phyloP scores from a whole-genome alignment of 2,888 invertebrate species.

The Drosophila setosimentum region DNA sequence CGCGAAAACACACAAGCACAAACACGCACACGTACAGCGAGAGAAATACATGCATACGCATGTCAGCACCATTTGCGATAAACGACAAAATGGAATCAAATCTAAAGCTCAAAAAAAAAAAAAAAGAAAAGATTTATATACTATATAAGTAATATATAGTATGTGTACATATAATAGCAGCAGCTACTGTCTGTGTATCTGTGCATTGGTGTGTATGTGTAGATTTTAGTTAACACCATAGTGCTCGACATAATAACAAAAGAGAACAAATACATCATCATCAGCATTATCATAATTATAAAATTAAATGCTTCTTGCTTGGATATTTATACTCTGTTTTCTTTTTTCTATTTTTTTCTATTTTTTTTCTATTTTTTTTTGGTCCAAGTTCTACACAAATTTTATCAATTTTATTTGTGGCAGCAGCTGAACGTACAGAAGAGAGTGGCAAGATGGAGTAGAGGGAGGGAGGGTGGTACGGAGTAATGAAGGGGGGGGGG shows the following conservation, averaged over 20 bases:
- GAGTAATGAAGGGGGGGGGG: no score
- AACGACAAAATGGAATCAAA: constrained; percentile 80
- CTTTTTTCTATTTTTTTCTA: neutral
- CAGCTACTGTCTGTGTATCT: constrained; percentile 61
- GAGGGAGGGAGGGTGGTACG: neutral
- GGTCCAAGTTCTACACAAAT: constrained; percentile 39
- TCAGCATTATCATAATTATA: constrained; percentile 73
- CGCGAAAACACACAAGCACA: constrained; percentile 68
- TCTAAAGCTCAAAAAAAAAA: constrained; percentile 77
- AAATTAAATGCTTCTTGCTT: constrained; percentile 73
- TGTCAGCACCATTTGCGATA: constrained; percentile 75
- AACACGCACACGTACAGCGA: constrained; percentile 27
- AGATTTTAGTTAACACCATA: constrained; percentile 52
- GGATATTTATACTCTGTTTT: constrained; percentile 14
- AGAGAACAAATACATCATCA: constrained; percentile 72
- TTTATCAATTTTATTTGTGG: constrained; percentile 78
- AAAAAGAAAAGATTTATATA: constrained; percentile 53
- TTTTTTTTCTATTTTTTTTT: neutral
- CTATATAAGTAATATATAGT: constrained; percentile 36
- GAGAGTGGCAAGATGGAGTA: neutral
- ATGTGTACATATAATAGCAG: constrained; percentile 68
- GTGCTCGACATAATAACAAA: constrained; percentile 49
- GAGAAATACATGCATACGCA: constrained; percentile 32
- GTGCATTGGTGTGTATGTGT: constrained; percentile 2
- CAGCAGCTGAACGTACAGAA: constrained; percentile 3